Evolutionary conservation across 2,797 vertebrate species (phyloP).

Genomic region (Borostomias antarcticus): DNA sequence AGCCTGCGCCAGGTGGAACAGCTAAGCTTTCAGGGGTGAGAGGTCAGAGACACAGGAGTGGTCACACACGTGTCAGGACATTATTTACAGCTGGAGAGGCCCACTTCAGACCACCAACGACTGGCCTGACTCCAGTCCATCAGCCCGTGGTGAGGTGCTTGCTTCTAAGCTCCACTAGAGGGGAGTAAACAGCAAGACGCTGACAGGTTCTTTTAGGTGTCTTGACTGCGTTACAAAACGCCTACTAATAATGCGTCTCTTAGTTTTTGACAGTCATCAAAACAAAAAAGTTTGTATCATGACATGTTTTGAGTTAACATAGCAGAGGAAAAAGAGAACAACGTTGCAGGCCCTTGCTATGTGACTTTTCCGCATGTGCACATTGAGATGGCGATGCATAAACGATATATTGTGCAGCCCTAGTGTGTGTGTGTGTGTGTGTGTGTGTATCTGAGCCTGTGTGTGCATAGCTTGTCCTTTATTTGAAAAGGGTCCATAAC

Average conservation of each 20-base stretch:
- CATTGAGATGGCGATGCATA: too few relatives aligned
- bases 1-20: constrained; percentile 66
- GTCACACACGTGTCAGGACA: constrained; percentile 71
- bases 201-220: neutral
- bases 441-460: constrained; percentile 11
- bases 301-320: too few relatives aligned
- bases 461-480: constrained; percentile 41
- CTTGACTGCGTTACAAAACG: too few relatives aligned
- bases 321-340: too few relatives aligned
- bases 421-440: too few relatives aligned
- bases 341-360: too few relatives aligned
- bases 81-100: constrained; percentile 71
- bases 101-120: constrained; percentile 68
- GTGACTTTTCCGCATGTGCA: too few relatives aligned
- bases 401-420: too few relatives aligned
- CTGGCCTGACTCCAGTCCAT: constrained; percentile 25
- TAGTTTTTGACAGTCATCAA: too few relatives aligned
- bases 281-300: too few relatives aligned
- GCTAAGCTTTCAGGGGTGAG: constrained; percentile 58
- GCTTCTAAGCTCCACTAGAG: constrained; percentile 55
- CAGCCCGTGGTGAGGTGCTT: constrained; percentile 14
- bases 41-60: constrained; percentile 61
- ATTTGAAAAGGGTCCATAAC: constrained; percentile 51
- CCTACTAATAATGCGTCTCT: too few relatives aligned
- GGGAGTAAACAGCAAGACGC: constrained; percentile 45